phyloP scores from a whole-genome alignment of 2,113 vertebrate species.

The Prunella himalayana region DNA sequence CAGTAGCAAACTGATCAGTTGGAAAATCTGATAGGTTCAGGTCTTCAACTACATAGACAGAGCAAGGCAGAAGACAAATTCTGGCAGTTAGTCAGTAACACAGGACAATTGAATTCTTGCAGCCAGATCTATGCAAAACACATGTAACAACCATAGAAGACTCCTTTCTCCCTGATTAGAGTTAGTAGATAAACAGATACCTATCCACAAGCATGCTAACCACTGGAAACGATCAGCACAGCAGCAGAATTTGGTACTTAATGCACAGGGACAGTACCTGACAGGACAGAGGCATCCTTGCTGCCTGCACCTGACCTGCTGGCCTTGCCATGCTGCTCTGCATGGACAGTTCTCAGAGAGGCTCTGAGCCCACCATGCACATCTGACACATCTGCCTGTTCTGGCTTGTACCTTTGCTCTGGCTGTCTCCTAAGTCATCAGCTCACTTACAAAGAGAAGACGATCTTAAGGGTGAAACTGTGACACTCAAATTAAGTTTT shows the following conservation, averaged over 20 bases:
- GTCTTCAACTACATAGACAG: neutral
- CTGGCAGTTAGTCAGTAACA: neutral
- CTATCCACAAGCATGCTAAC: neutral
- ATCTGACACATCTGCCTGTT: neutral
- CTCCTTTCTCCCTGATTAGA: neutral
- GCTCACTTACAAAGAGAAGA: neutral
- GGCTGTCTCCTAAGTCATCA: neutral
- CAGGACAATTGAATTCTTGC: neutral
- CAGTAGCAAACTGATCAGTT: neutral
- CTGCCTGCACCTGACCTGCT: rapidly evolving
- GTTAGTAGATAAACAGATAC: neutral
- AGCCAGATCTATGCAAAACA: neutral
- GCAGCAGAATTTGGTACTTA: neutral
- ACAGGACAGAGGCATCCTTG: neutral
- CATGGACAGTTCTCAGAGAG: neutral
- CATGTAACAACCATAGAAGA: neutral
- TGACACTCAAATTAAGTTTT: neutral
- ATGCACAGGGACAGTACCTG: neutral
- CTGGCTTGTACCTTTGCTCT: neutral
- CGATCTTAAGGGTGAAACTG: neutral
- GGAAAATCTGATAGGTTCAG: neutral
- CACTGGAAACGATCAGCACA: neutral
- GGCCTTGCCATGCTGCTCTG: neutral
- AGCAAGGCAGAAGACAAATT: neutral
- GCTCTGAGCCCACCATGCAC: rapidly evolving